phyloP scores from a whole-genome alignment of 2,113 vertebrate genomes.

The Climacteris rufus region DNA sequence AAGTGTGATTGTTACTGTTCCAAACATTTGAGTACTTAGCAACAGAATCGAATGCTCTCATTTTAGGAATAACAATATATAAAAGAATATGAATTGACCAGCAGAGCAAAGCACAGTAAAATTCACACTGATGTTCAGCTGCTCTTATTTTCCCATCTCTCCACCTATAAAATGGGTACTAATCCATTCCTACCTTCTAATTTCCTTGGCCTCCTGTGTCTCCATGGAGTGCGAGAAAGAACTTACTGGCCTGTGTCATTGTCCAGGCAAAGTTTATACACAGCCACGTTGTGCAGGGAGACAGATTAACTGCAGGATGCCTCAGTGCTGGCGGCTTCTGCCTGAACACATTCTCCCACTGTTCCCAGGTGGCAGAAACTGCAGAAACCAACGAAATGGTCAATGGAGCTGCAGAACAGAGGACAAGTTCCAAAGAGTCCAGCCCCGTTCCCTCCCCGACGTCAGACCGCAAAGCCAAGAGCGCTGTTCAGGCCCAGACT shows the following conservation, averaged over 20 bases:
- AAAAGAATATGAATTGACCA: constrained; percentile 61
- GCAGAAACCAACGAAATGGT: constrained; percentile 81
- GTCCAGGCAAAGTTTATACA: constrained; percentile 75
- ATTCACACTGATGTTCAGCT: constrained; percentile 72
- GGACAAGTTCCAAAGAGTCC: constrained; percentile 88
- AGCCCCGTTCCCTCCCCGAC: constrained; percentile 86
- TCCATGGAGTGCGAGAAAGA: constrained; percentile 67
- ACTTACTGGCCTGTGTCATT: constrained; percentile 73
- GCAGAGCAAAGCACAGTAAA: constrained; percentile 78
- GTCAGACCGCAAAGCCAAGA: constrained; percentile 81
- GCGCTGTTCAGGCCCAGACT: constrained; percentile 78
- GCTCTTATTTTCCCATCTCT: constrained; percentile 46
- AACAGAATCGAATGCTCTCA: constrained; percentile 40
- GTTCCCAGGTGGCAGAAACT: constrained; percentile 78
- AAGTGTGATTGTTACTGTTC: constrained; percentile 75
- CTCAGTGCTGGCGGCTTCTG: background rate
- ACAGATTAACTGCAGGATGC: constrained; percentile 42
- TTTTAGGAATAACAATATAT: constrained; percentile 45
- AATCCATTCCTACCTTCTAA: constrained; percentile 79
- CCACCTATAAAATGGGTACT: constrained; percentile 69
- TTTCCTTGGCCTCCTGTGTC: constrained; percentile 74
- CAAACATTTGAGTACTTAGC: constrained; percentile 61
- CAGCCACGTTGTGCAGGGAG: constrained; percentile 70
- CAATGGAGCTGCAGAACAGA: constrained; percentile 88
- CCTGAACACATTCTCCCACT: constrained; percentile 29